Conservation (phyloP, 2,113 vertebrate species). For the Mustela lutreola region DNA sequence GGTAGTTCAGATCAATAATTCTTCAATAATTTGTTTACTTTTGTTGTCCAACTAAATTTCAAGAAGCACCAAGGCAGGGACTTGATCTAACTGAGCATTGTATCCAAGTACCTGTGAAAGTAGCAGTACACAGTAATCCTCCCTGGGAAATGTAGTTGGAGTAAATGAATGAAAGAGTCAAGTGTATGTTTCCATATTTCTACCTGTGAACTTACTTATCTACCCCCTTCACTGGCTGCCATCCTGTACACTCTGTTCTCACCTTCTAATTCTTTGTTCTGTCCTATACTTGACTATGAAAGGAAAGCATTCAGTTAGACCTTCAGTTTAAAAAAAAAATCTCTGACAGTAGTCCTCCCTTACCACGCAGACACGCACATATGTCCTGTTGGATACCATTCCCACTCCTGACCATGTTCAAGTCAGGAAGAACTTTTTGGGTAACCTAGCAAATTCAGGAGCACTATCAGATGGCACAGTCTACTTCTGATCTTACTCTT, state of each 20-base stretch:
- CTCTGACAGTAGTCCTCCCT: not conserved
- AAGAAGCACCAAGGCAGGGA: not conserved
- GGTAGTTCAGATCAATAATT: not conserved
- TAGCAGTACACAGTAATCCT: not conserved
- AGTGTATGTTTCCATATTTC: not conserved
- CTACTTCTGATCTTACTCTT: not conserved
- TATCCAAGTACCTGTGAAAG: not conserved
- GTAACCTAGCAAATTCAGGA: not conserved
- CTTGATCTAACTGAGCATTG: not conserved
- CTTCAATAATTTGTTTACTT: conserved; percentile 32
- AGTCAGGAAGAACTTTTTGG: not conserved
- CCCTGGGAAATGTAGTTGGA: not conserved
- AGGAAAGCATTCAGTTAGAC: not conserved
- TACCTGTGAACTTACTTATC: not conserved
- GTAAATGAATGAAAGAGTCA: not conserved
- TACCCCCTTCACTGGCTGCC: not conserved
- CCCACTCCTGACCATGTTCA: not conserved
- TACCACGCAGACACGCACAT: not conserved
- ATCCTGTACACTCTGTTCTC: not conserved
- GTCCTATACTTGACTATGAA: not conserved
- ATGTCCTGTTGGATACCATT: not conserved
- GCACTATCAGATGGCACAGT: not conserved
- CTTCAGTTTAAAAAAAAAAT: not conserved
- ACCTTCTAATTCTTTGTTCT: not conserved
- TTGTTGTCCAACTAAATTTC: not conserved